Evolutionary conservation across 2,113 vertebrate genomes (phyloP), one percentile per base, ranked within the genome.

Genomic region (Nerophis lumbriciformis): DNA sequence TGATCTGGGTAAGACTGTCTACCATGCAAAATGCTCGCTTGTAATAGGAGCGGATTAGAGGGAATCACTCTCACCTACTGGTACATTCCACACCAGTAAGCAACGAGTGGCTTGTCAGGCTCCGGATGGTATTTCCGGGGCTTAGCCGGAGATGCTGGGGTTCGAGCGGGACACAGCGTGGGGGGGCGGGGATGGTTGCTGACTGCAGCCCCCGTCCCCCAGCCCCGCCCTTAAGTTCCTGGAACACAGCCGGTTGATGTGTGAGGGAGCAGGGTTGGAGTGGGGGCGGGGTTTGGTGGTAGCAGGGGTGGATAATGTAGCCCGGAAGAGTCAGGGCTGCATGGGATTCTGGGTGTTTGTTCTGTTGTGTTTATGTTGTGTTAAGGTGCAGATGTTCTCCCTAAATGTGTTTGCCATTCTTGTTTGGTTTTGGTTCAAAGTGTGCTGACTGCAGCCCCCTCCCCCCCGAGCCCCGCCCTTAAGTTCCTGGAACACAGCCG

Each of bases 1-100:
- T 78, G 75, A 81, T 80, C 71, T 65, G 73, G 68, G 59, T 81
- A 76, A 82, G 72, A 71, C 74, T 81, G 80, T 77, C 80, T 65
- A 75, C 76, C 78, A 76, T 83, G 85, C 66, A 81, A 77, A 85
- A 83, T 75, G 63, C 62, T 75, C 81, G 64, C 78, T 83, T 85
- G 83, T 82, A 85, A 81, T 75, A 66, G 73, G 73, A 55, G 69
- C 73, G 85, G 80, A 86, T 87, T 88, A 86, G 79, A 83, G 75
- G 68, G 73, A 83, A 75, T 84, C 84, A 75, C 69, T 80, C 79
- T 85, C 81, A 84, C 82, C 83, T 84, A 75, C 68, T 83, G 75
- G 78, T 65, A 79, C 84, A 87, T 79, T 83, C 78, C 77, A 79
- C 84, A 83, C 73, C 82, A 78, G 80, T 86, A 83, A 81, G 85